Base-by-base conservation (phyloP, 2,888 invertebrate genomes). In the Cephus pygmeus region DNA sequence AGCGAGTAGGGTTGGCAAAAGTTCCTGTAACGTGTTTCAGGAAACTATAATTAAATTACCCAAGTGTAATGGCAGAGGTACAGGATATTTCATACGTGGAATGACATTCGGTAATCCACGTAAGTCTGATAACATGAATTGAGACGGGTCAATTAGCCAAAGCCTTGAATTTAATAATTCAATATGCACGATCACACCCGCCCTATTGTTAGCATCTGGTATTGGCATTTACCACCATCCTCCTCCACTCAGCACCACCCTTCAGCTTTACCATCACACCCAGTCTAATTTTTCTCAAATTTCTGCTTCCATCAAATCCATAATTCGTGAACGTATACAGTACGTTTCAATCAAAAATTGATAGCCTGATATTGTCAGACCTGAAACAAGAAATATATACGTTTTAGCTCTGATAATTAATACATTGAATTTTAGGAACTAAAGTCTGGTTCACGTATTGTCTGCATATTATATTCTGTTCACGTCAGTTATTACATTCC, bases 121-220 rank as follows among this genome's bases (percentile, higher is more conserved):
- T 6, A 23, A 9, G 56, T 23, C 56, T 56, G 23, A 23, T 71
- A 71, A 31, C 23, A 31, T 12, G 71, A 71, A 71, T 71, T 71
- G 12, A 71, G 71, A 71, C 71, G 9, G 56, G 56, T 56, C 56
- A 56, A 23, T 56, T 56, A 56, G 9, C 56, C 23, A 23, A 56
- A 9, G 23, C 56, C 56, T 56, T 56, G 56, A 9, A 71, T 71
- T 71, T 33, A 71, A 71, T 71, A 71, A 71, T 71, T 71, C 71
- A 71, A 30, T 34, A 34, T 34, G 31, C 11, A n/a, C 71, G 71
- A 33, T 71, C 71, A 71, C 12, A 34, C 71, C 12, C 31, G 31
- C 4, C 31, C 31, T 31, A 56, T 23, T 30, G 15, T 34, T 34
- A 31, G 71, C 71, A 71, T 71, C 71, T 71, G 71, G 71, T 71